Evolutionary conservation across 2,113 vertebrate species (phyloP), one percentile per base, ranked within the genome.

Genomic region (Gobio gobio): DNA sequence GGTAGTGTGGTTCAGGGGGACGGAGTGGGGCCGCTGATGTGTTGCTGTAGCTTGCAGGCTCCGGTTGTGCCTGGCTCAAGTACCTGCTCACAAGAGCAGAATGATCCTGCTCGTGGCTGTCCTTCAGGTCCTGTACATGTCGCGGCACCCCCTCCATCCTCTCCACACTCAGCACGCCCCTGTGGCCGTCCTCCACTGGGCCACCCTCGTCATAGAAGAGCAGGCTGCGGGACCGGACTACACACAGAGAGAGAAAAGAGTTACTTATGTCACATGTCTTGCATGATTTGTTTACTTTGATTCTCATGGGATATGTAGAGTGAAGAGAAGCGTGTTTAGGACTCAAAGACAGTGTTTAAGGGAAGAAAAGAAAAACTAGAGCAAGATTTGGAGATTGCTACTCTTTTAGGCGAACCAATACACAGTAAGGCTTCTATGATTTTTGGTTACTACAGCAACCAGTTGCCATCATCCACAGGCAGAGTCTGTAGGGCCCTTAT

Each of bases 151-250:
- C 89, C 56, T 96, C 95, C 5, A 94, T 93, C 88, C 92, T 93
- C 85, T 97, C 96, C 90, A 96, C 86, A 2, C 95, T 94, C 90
- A 95, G 91, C 88, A 94, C 91, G 85, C 96, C 89, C 26, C 94
- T 89, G 82, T 90, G 94, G 86, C 93, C 90, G 76, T 98, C 97
- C 92, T 97, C 97, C 94, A 97, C 91, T 0, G 96, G 95, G 81
- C 96, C 89, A 36, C 93, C 95, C 83, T 99, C 97, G 2, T 97
- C 96, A 45, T 97, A 98, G 95, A 97, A 98, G 92, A 99, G 96
- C 84, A 99, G 97, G 94, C 95, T 99, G 86, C 98, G 95, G 82
- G 98, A 99, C 9, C 97, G 98, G 93, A 99, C 98, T 99, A 91
- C n/a, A 88, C 79, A 88, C 72, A 84, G 9, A 74, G 0, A 54